Percentiles rank a stretch among this genome's conserved stretches.
Conservation (phyloP, 2,797 vertebrate genomes). For the Apogon hyalosoma region DNA sequence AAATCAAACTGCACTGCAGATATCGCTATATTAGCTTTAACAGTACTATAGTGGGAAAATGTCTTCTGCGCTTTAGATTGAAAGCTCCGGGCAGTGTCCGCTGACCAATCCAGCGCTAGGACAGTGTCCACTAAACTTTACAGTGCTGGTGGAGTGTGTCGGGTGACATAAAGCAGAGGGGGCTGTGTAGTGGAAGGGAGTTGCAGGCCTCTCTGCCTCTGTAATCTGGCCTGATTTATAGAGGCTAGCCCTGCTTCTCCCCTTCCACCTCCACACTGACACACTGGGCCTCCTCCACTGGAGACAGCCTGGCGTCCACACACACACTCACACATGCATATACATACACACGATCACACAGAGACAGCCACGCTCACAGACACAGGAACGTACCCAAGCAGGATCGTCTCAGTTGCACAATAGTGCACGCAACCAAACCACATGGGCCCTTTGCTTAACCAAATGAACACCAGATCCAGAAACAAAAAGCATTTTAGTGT, state of each 20-base stretch:
- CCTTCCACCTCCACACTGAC: constrained; percentile 78
- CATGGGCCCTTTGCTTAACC: constrained; percentile 64
- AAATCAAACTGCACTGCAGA: constrained; percentile 8
- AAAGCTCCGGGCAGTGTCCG: constrained; percentile 9
- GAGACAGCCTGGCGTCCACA: constrained; percentile 96
- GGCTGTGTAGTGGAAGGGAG: constrained; percentile 88
- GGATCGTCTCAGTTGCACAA: constrained; percentile 64
- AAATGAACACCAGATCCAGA: constrained; percentile 72
- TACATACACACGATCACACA: constrained; percentile 31
- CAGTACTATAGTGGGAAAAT: too few species aligned
- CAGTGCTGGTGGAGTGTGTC: constrained; percentile 84
- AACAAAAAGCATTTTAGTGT: constrained; percentile 53
- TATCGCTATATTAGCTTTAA: neutral
- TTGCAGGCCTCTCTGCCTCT: constrained; percentile 87
- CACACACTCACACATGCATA: constrained; percentile 41
- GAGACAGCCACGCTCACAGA: constrained; percentile 44
- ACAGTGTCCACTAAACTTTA: constrained; percentile 23
- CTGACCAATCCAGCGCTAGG: constrained; percentile 2
- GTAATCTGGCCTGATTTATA: constrained; percentile 99
- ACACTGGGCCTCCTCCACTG: constrained; percentile 91
- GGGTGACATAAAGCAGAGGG: constrained; percentile 97
- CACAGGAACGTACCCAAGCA: constrained; percentile 54
- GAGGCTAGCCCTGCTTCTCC: constrained; percentile 83
- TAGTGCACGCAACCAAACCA: constrained; percentile 72
- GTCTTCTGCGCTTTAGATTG: neutral